phyloP scores from a whole-genome alignment of 2,888 invertebrate species.

The Invenusta paracnida region DNA sequence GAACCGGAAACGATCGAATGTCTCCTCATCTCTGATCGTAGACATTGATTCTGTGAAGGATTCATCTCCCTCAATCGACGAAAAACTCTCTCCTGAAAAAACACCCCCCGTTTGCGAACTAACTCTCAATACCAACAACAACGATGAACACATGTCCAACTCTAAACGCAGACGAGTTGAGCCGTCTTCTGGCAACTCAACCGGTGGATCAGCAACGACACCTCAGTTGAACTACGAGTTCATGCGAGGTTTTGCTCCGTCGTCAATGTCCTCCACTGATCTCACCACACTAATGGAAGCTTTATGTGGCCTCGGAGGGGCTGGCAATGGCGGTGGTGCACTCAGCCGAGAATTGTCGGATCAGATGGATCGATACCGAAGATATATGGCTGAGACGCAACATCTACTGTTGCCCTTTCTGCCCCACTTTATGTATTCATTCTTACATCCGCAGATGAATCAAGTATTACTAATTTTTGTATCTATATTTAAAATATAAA shows the following conservation, averaged over 20 bases:
- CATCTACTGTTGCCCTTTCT: not conserved
- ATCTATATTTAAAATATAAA: not conserved
- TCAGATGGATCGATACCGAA: slow-evolving; percentile 2
- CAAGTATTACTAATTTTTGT: not conserved
- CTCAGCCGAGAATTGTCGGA: not conserved
- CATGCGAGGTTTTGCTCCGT: too few relatives aligned
- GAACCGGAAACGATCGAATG: not conserved
- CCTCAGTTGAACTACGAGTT: not conserved
- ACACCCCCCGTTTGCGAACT: not conserved
- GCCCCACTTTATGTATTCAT: slow-evolving; percentile 9
- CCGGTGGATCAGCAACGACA: not conserved
- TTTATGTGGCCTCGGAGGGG: not conserved
- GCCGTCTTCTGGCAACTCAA: not conserved
- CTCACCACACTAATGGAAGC: not conserved
- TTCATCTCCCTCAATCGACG: not conserved
- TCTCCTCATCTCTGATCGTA: not conserved
- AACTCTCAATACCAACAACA: not conserved
- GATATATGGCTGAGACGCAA: not conserved
- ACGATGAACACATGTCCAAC: not conserved
- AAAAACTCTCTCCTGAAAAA: not conserved
- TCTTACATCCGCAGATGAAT: slow-evolving; percentile 6
- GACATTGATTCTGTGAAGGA: not conserved
- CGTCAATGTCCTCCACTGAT: not conserved
- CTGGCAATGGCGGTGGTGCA: not conserved
- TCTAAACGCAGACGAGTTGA: not conserved